Conservation (phyloP, 1,140 invertebrate genomes). For the Platorchestia sp. region DNA sequence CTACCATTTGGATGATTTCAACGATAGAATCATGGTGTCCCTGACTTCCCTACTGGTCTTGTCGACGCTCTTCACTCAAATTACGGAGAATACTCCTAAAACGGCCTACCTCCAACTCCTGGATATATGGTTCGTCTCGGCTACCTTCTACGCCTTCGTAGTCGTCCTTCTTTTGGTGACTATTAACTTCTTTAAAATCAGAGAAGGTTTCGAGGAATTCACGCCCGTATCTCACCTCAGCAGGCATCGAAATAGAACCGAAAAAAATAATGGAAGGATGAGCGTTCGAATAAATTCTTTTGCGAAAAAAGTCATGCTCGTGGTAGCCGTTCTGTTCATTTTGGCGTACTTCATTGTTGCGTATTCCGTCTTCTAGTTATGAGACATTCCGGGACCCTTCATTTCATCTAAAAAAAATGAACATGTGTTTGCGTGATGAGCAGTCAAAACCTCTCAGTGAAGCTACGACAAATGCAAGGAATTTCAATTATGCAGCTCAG, state of each 20-base stretch:
- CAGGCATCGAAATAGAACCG: not conserved
- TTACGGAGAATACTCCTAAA: not conserved
- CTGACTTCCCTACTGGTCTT: slow-evolving; percentile 57
- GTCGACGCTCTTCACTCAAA: slow-evolving; percentile 41
- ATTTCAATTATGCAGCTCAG: too few species aligned
- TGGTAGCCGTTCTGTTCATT: not conserved
- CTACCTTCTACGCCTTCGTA: not conserved
- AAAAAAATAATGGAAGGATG: not conserved
- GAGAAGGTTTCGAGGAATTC: not conserved
- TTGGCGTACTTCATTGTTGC: not conserved
- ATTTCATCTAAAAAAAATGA: too few species aligned
- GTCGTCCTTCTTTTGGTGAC: slow-evolving; percentile 5
- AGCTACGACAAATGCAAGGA: too few species aligned
- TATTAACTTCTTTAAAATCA: not conserved
- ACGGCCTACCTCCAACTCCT: slow-evolving; percentile 20
- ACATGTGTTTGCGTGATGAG: too few species aligned
- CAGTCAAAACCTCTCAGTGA: too few species aligned
- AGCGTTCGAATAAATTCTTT: not conserved
- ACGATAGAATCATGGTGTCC: slow-evolving; percentile 51
- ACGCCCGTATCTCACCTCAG: not conserved
- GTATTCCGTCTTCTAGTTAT: not conserved
- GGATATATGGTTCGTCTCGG: slow-evolving; percentile 16
- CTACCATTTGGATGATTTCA: slow-evolving; percentile 30
- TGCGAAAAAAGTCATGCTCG: not conserved
- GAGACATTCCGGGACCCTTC: too few species aligned